Base-by-base conservation (phyloP, 2,888 invertebrate species). In the Galerucella pusilla region DNA sequence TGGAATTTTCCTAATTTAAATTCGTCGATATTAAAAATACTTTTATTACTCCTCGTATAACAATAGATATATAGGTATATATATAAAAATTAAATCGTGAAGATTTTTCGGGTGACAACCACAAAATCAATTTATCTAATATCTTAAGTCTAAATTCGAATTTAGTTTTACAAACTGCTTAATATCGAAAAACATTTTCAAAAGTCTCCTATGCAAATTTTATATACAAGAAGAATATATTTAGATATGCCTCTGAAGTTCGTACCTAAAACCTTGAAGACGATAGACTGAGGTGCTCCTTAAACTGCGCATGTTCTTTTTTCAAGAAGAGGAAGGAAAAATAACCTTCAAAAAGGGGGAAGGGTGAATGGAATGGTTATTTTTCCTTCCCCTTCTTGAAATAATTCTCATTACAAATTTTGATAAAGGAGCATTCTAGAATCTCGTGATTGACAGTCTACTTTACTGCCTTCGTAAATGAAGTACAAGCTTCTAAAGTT, bases 61-160 rank as follows among this genome's bases (percentile, higher is more conserved):
- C 79, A 79, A 71, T 75, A 75, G 71, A 78, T 75, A 79, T 74
- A 75, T 75, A 77, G 77, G 70, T 80, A 79, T 81, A 78, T 57
- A 57, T 80, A 79, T 65, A 81, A 82, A 81, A 80, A 79, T 78
- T 78, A 78, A 75, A 71, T 61, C 77, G 78, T 78, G 75, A 75
- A 75, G 76, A 79, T 78, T 80, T 77, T 79, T 42, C 35, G 35
- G 71, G 77, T 81, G 78, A 80, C 74, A 76, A 76, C 80, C 80
- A 80, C 78, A 78, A 79, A 20, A 80, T 79, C 73, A 72, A 74
- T 78, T 79, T 77, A 78, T 74, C 79, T 79, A 79, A 75, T 68
- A 68, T 57, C 75, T 78, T 79, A 77, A 46, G n/a, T 7, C 61
- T 35, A 61, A 61, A 12, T 28, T 28, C 35, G 6, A 28, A 61